Evolutionary conservation across 2,113 vertebrate species (phyloP), one percentile per base, ranked within the genome.

Genomic region (Ahaetulla prasina): DNA sequence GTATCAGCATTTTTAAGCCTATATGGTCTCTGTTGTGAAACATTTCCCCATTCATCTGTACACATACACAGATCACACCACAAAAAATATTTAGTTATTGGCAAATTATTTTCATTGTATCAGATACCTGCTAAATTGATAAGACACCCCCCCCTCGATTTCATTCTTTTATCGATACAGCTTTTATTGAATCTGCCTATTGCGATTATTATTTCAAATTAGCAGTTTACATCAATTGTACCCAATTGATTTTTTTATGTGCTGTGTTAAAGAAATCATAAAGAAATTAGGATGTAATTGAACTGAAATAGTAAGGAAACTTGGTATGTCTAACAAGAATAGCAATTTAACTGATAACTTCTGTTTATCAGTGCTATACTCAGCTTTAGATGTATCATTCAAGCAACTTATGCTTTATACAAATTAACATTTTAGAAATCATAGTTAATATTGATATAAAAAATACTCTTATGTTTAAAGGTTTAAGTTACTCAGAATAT

Each of bases 71-170:
- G 52, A 53, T 53, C 14, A 74, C n/a, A 35, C 14, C 63, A 68
- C 63, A 45, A 94, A 94, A 85, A 60, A 85, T 92, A 92, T 43
- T 92, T 50, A 39, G 2, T 60, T 90, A 86, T 86, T 60, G 88
- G 23, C 20, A 80, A 80, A 80, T 80, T 85, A 85, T 89, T 89
- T 89, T 55, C 39, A 55, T 22, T 49, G 16, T 49, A 91, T 88
- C 10, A 93, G 90, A 90, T 87, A 3, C 0, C 1, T 94, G 9
- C 30, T 93, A 88, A 93, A 93, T 45, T 92, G 89, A 88, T 53
- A 1, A 0, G 16, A 90, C 7, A n/a, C 54, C 54, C 25, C 8
- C 57, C 3, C 10, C 63, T 68, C 1, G 49, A 87, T 1, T 89
- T 91, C 4, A 35, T 91, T 63, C 18, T 89, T 5, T 89, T 94